Evolutionary conservation across 2,888 invertebrate species (phyloP).

Genomic region (Drosophila meridiana): DNA sequence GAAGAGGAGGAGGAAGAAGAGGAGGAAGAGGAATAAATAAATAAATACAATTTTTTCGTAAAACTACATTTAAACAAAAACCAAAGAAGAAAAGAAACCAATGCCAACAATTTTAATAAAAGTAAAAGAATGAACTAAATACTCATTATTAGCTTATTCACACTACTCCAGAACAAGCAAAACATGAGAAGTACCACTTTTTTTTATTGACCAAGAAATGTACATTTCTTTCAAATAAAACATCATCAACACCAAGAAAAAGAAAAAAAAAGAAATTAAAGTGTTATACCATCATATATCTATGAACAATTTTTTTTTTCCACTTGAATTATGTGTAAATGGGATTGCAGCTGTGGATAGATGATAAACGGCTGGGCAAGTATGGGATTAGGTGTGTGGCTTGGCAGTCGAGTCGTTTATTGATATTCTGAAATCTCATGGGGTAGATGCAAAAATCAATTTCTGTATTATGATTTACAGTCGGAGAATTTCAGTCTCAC

Average conservation of each 20-base stretch:
- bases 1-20: slow-evolving; percentile 83
- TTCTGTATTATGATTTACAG: not conserved
- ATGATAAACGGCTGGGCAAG: not conserved
- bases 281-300: slow-evolving; percentile 73
- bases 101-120: slow-evolving; percentile 79
- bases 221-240: slow-evolving; percentile 74
- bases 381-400: not conserved
- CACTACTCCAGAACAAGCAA: slow-evolving; percentile 52
- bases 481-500: not conserved
- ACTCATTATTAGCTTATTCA: slow-evolving; percentile 84
- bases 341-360: not conserved
- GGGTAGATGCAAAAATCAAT: not conserved
- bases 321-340: slow-evolving; percentile 48
- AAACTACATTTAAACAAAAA: slow-evolving; percentile 83
- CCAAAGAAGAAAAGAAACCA: slow-evolving; percentile 63
- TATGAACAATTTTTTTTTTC: slow-evolving; percentile 53
- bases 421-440: not conserved
- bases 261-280: slow-evolving; percentile 59
- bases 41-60: slow-evolving; percentile 76
- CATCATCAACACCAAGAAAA: slow-evolving; percentile 65
- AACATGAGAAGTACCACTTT: slow-evolving; percentile 56
- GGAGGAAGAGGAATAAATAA: slow-evolving; percentile 70
- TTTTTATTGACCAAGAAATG: slow-evolving; percentile 74
- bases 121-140: slow-evolving; percentile 80
- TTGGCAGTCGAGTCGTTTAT: not conserved